These are phyloP conservation scores for Tubulanus polymorphus DNA, from an alignment of 2,888 invertebrate genomes.

Conservation along the genomic window DNA sequence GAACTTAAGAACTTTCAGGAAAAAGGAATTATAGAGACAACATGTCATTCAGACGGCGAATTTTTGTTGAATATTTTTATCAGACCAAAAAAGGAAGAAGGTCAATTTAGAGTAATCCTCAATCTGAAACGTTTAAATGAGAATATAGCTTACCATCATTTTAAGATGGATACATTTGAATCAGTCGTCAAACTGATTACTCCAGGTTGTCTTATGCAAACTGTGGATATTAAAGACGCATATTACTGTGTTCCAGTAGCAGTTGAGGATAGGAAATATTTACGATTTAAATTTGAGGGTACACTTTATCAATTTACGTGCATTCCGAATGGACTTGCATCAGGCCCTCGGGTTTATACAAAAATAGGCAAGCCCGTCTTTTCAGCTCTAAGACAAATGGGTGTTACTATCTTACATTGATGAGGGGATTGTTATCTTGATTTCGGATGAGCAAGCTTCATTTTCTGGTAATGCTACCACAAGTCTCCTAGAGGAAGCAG, in stretches of 20 bases:
- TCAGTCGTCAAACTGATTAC: constrained; percentile 12
- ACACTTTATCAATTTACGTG: constrained; percentile 14
- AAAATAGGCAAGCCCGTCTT: constrained; percentile 21
- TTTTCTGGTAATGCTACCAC: constrained; percentile 7
- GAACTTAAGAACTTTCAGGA: background rate
- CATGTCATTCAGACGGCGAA: background rate
- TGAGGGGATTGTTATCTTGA: constrained; percentile 8
- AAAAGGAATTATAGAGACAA: constrained; percentile 1
- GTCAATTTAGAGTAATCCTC: constrained; percentile 6
- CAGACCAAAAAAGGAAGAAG: constrained; percentile 7
- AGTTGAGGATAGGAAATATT: constrained; percentile 12
- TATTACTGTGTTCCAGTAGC: constrained; percentile 16
- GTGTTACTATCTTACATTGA: constrained; percentile 14
- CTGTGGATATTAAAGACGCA: constrained; percentile 18
- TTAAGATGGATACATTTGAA: constrained; percentile 19
- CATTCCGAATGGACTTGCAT: constrained; percentile 18
- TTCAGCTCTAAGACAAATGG: constrained; percentile 13
- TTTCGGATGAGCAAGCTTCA: constrained; percentile 4
- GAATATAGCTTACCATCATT: constrained; percentile 9
- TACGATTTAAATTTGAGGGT: constrained; percentile 18
- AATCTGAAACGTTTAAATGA: constrained; percentile 10
- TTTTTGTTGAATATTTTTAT: constrained; percentile 8
- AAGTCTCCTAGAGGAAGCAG: constrained; percentile 3
- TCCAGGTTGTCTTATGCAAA: constrained; percentile 15
- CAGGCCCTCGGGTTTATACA: constrained; percentile 20